Percentiles rank a stretch among this genome's conserved stretches.
These are phyloP conservation scores for Torymus tubicola DNA, from an alignment of 2,888 invertebrate species.

Conservation along the genomic window DNA sequence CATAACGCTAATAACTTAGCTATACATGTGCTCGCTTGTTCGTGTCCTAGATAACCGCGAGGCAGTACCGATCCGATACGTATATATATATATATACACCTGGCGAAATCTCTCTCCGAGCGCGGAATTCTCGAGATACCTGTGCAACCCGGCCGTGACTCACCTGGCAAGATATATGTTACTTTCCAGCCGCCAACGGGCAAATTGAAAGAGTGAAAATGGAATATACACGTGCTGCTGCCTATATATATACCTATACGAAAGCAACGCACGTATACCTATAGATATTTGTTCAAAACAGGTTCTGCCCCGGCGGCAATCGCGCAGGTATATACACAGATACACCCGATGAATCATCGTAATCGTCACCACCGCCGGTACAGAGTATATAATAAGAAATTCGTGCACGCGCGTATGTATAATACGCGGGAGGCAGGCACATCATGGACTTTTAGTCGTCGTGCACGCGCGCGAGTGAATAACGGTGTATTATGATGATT, in stretches of 20 bases:
- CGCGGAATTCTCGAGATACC: neutral
- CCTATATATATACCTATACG: neutral
- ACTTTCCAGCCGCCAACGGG: neutral
- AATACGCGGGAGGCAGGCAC: neutral
- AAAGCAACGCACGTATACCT: neutral
- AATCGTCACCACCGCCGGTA: neutral
- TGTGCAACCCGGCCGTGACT: neutral
- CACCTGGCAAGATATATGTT: too few species aligned
- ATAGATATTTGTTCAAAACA: conserved; percentile 19
- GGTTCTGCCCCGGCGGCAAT: conserved; percentile 18
- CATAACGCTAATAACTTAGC: too few species aligned
- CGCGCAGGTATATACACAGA: conserved; percentile 16
- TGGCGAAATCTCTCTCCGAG: too few species aligned
- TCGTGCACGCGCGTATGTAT: conserved; percentile 15
- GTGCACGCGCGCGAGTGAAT: too few species aligned
- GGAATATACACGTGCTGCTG: neutral
- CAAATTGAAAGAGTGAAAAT: conserved; percentile 22
- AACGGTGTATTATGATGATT: neutral
- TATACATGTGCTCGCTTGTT: too few species aligned
- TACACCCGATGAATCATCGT: conserved; percentile 40
- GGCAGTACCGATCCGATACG: too few species aligned
- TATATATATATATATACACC: too few species aligned
- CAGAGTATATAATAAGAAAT: conserved; percentile 28
- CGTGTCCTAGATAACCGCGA: too few species aligned
- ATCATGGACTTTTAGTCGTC: too few species aligned